Percentiles rank a stretch among this genome's conserved stretches.
phyloP scores from a whole-genome alignment of 2,888 invertebrate genomes.

The Andrena fulva region DNA sequence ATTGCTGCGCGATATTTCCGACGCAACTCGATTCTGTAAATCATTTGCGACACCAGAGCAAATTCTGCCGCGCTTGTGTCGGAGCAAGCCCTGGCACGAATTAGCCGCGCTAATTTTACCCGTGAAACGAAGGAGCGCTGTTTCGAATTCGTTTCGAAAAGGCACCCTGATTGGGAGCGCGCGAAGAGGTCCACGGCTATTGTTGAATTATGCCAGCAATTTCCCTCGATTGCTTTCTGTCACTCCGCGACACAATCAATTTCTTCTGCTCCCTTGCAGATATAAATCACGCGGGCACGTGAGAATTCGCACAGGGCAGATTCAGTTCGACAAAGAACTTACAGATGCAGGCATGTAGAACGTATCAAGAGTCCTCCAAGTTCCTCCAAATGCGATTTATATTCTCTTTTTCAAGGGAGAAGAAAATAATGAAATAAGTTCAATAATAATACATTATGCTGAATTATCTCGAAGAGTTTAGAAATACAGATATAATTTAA shows the following conservation, averaged over 20 bases:
- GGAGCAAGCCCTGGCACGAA: conserved; percentile 4
- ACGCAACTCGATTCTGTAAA: conserved; percentile 24
- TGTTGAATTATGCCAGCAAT: neutral
- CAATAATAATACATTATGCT: too few species aligned
- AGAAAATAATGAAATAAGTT: too few species aligned
- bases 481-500: too few species aligned
- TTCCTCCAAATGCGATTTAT: too few species aligned
- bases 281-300: neutral
- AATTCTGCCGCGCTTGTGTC: neutral
- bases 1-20: conserved; percentile 22
- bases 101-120: conserved; percentile 20
- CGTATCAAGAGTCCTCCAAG: too few species aligned
- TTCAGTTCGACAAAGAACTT: too few species aligned
- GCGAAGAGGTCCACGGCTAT: too few species aligned
- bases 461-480: too few species aligned
- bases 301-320: neutral
- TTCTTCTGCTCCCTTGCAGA: too few species aligned
- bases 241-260: too few species aligned
- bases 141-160: neutral
- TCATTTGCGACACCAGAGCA: conserved; percentile 12
- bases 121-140: neutral
- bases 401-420: too few species aligned
- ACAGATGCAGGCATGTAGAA: too few species aligned
- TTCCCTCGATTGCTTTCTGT: neutral
- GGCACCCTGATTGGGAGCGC: neutral